Base-by-base conservation (phyloP, 2,888 invertebrate genomes). In the Heliconius charithonia region DNA sequence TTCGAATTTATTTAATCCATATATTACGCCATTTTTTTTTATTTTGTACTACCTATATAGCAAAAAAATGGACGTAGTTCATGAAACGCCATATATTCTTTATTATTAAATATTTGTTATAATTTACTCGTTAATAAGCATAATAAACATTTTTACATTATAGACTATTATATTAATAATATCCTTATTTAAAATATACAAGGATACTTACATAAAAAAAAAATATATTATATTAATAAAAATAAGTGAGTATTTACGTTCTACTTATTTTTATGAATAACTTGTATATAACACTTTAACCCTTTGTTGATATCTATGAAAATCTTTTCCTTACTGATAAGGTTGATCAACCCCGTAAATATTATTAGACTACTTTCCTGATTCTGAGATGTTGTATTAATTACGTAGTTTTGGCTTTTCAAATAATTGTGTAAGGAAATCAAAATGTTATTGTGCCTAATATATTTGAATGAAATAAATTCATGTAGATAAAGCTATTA, bases 61-160 rank as follows among this genome's bases (percentile, higher is more conserved):
- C 19, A 51, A 27, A 56, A 29, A 29, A 56, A 51, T 29, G 51
- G 56, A 71, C 56, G 4, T 32, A 59, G 59, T 25, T 72, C 37
- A 72, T 72, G 12, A 37, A 59, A 25, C 25, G 72, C 72, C 59
- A 72, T 72, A 72, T 69, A 69, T 25, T 45, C 13, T 37, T 25
- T 37, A 45, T 59, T 27, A 72, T 59, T 32, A 72, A 72, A 56
- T 22, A 32, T 59, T 51, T 59, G 37, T 59, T 72, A 72, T 72
- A n/a, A 59, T 59, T 72, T 72, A 72, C 32, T 59, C 13, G 71
- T 71, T 71, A 51, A 51, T 51, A 51, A 51, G 32, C n/a, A 56
- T 32, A 29, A 59, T 32, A 72, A 32, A 32, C 72, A 9, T 59
- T n/a, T 16, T n/a, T 25, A 9, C 59, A 37, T 59, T 56, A n/a